phyloP scores from a whole-genome alignment of 1,140 invertebrate genomes.

The Drosophila rufa region DNA sequence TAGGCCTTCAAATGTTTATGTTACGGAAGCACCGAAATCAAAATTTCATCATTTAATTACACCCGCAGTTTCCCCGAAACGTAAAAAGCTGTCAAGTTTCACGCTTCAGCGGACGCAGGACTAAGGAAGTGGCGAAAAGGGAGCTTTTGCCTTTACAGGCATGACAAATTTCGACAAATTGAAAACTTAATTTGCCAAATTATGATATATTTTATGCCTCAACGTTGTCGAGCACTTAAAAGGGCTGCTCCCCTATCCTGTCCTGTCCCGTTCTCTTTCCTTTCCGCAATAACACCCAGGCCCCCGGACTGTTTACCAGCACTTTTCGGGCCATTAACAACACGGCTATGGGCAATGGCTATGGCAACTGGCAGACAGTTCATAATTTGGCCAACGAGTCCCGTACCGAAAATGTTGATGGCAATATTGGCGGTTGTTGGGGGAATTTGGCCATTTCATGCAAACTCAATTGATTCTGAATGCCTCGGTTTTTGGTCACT shows the following conservation, averaged over 20 bases:
- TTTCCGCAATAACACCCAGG: background rate
- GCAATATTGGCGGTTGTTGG: too few species aligned
- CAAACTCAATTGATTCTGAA: constrained; percentile 32
- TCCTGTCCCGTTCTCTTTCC: background rate
- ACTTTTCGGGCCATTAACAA: constrained; percentile 56
- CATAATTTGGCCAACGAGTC: constrained; percentile 54
- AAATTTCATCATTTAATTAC: constrained; percentile 47
- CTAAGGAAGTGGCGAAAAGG: background rate
- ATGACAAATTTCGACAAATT: constrained; percentile 63
- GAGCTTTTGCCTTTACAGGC: constrained; percentile 16
- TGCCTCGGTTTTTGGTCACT: constrained; percentile 8
- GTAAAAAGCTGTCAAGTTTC: constrained; percentile 36
- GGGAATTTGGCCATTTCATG: background rate
- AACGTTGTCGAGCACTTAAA: constrained; percentile 56
- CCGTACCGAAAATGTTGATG: background rate
- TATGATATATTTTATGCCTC: constrained; percentile 59
- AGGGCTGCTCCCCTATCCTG: constrained; percentile 11
- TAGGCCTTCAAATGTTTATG: constrained; percentile 15
- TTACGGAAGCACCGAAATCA: constrained; percentile 25
- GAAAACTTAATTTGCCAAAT: constrained; percentile 73
- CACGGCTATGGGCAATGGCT: constrained; percentile 39
- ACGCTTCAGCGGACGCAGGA: constrained; percentile 12
- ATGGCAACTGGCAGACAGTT: constrained; percentile 45
- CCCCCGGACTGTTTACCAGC: constrained; percentile 14
- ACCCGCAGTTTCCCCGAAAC: constrained; percentile 1